Base-by-base conservation (phyloP, 1,140 invertebrate genomes). In the Drosophila pseudoobscura region DNA sequence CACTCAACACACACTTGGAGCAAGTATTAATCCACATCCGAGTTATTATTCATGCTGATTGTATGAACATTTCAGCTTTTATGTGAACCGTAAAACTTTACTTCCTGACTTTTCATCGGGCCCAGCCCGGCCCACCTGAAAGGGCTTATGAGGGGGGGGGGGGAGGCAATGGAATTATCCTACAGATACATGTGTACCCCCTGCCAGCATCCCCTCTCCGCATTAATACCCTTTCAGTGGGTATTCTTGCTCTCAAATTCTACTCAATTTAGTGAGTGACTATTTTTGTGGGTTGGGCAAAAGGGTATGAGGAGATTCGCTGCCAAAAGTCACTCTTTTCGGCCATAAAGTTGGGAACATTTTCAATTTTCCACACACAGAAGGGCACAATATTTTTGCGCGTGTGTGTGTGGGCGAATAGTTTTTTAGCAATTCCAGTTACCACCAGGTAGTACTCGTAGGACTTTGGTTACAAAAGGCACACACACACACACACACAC, bases 21-120 rank as follows among this genome's bases (percentile, higher is more conserved):
- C 49, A 66, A 87, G 84, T 79, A 89, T 88, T 88, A 88, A 88
- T 88, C 83, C 84, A 77, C 83, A 88, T 88, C 83, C 83, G 84
- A 89, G 83, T 88, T 88, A 88, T 88, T 88, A 88, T 88, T 88
- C 83, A 89, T 88, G 84, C 84, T 88, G 84, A 88, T 88, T 88
- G 83, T 88, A 89, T 89, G 83, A 88, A 79, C 83, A 88, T 88
- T 88, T 83, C 84, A 79, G 83, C 84, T 88, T 89, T 83, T 88
- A 79, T 88, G 78, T 88, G 83, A 88, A 88, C 83, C 84, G 78
- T 88, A 88, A 88, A 88, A 88, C 84, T 88, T 88, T 88, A 72
- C 75, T 88, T 88, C 83, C 83, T 88, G 83, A 79, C 84, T 83
- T 88, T 88, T 88, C 83, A 89, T 87, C 83, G 88, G 66, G 17